Evolutionary conservation across 2,113 vertebrate genomes (phyloP), one percentile per base, ranked within the genome.

Genomic region (Sardina pilchardus): DNA sequence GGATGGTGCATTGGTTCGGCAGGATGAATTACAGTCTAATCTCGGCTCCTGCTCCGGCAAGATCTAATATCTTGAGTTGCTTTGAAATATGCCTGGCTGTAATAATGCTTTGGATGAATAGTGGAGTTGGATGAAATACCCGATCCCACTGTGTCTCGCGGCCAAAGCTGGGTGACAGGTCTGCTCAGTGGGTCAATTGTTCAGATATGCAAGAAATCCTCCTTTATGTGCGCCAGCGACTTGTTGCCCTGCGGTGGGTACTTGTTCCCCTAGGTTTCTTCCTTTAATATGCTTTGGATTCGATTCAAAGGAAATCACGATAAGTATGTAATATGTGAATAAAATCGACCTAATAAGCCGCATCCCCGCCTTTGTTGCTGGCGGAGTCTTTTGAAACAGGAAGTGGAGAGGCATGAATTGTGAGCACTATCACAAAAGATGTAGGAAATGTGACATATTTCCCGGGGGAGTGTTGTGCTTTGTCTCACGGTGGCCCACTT

Each of bases 401-500:
- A 89, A 87, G 84, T 87, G 82, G 81, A 85, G 82, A 90, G 71
- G 81, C 87, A 86, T 50, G 67, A 90, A 91, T 91, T 78, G 90
- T 88, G 86, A 88, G 90, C 87, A 88, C 91, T 93, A 92, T 91
- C 89, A 89, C 88, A 93, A 93, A 93, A 92, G 92, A 92, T 36
- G 82, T 86, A 44, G 82, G 84, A 90, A 90, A 93, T 92, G 91
- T 92, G 89, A 92, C 91, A 92, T 90, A 89, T 92, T 92, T 95
- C 93, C 89, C 90, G 81, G 8, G 92, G 94, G 92, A 91, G 82
- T 83, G 88, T 89, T 88, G 83, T 82, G 89, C 89, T 92, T 91
- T 91, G 89, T 89, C 89, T 91, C 88, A 90, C 85, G 26, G 84
- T 92, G 93, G 92, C 92, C 94, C 90, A 94, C 83, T 94, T 94